Conservation (phyloP, 2,113 vertebrate genomes). For the Penelope pileata region DNA sequence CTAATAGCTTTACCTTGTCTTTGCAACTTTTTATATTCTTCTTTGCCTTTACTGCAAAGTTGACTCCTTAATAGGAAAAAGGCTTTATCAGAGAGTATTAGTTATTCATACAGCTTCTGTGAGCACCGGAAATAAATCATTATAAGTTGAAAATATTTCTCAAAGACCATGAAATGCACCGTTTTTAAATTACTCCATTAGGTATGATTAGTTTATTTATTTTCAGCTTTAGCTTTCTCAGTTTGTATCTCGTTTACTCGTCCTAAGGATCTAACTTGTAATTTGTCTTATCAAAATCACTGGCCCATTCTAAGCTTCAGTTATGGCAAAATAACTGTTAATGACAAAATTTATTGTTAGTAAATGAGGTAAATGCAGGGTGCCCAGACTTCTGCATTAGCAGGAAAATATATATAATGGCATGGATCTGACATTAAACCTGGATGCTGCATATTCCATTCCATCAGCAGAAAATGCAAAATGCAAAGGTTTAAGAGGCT, state of each 20-base stretch:
- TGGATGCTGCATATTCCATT: background rate
- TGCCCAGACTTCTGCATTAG: background rate
- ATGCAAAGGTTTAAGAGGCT: background rate
- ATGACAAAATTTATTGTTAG: conserved; percentile 26
- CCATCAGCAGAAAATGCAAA: background rate
- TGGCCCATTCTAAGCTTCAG: background rate
- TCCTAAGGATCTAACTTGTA: background rate
- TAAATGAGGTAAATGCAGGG: background rate
- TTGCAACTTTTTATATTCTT: conserved; percentile 37
- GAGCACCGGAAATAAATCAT: conserved; percentile 42
- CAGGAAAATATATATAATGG: background rate
- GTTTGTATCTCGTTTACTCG: background rate
- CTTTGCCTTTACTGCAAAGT: conserved; percentile 51
- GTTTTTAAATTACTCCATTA: conserved; percentile 39
- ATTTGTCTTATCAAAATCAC: conserved; percentile 51
- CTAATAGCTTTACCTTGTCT: conserved; percentile 47
- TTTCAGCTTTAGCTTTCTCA: conserved; percentile 26
- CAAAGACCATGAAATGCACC: conserved; percentile 53
- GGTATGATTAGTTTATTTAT: conserved; percentile 43
- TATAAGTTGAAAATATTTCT: conserved; percentile 46
- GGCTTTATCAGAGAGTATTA: conserved; percentile 34
- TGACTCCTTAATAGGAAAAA: conserved; percentile 21
- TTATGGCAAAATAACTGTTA: background rate
- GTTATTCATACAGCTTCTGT: conserved; percentile 29
- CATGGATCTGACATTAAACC: background rate